These are phyloP conservation scores for Loris lydekkerianus DNA, from an alignment of 2,797 vertebrate genomes.

Conservation along the genomic window DNA sequence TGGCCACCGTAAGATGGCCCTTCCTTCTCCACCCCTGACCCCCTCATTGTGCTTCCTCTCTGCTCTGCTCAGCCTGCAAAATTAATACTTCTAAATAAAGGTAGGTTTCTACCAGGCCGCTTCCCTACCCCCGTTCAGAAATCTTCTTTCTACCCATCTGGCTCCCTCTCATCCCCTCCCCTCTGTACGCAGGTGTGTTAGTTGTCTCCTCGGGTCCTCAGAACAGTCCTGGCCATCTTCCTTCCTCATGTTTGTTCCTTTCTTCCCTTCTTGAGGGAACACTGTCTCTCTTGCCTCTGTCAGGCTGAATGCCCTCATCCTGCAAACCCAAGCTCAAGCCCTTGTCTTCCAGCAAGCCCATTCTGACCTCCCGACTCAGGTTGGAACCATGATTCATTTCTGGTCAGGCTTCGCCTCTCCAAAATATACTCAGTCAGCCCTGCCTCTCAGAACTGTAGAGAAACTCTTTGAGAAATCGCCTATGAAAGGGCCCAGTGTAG, in stretches of 20 bases:
- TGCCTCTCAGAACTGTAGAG: neutral
- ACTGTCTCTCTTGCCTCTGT: neutral
- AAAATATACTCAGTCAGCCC: neutral
- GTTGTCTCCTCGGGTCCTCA: neutral
- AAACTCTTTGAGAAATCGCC: neutral
- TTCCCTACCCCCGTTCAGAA: neutral
- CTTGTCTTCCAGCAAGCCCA: neutral
- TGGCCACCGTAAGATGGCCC: neutral
- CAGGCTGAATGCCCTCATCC: neutral
- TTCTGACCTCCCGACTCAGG: neutral
- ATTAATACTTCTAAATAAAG: neutral
- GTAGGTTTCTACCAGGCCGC: neutral
- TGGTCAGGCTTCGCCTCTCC: neutral
- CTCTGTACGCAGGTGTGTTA: neutral
- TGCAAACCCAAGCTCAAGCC: constrained; percentile 21
- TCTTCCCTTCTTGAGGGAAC: neutral
- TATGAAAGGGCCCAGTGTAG: neutral
- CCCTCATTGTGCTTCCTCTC: constrained; percentile 2
- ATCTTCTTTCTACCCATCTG: neutral
- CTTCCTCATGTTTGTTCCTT: neutral
- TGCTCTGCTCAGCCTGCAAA: neutral
- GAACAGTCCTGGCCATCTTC: neutral
- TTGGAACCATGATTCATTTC: neutral
- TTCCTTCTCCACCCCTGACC: neutral
- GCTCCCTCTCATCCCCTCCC: neutral